Conservation (phyloP, 1,140 invertebrate genomes). For the Sarcophaga peregrina region DNA sequence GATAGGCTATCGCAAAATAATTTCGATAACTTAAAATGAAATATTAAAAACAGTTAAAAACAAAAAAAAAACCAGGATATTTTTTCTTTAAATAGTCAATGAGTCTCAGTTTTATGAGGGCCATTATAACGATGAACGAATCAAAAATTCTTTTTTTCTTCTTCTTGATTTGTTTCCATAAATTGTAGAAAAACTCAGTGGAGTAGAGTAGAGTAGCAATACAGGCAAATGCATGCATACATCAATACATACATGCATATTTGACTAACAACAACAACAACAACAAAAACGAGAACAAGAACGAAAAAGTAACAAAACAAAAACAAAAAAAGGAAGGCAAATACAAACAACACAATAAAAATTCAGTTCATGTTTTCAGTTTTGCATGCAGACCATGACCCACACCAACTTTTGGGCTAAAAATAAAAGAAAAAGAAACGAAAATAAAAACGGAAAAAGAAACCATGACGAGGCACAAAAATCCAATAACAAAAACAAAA, state of each 20-base stretch:
- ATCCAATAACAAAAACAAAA: constrained; percentile 44
- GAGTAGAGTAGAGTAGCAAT: constrained; percentile 28
- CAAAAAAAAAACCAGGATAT: background rate
- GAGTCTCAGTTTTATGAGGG: constrained; percentile 32
- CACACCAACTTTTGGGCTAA: constrained; percentile 58
- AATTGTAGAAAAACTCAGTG: background rate
- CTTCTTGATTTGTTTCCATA: background rate
- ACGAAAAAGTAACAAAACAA: background rate
- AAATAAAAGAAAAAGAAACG: background rate
- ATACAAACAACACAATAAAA: background rate
- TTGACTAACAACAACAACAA: no score
- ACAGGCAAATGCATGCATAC: no score
- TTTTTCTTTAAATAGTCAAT: background rate
- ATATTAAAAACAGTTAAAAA: no score
- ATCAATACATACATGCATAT: background rate
- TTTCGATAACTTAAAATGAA: no score
- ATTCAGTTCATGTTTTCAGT: background rate
- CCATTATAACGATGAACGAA: constrained; percentile 12
- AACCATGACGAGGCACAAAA: background rate
- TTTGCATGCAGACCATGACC: constrained; percentile 60
- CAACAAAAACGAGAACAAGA: background rate
- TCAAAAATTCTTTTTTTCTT: background rate
- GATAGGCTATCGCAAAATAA: no score
- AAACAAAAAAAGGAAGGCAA: background rate
- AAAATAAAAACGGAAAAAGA: no score